Conservation (phyloP, 2,113 vertebrate species). For the Sterna hirundo region DNA sequence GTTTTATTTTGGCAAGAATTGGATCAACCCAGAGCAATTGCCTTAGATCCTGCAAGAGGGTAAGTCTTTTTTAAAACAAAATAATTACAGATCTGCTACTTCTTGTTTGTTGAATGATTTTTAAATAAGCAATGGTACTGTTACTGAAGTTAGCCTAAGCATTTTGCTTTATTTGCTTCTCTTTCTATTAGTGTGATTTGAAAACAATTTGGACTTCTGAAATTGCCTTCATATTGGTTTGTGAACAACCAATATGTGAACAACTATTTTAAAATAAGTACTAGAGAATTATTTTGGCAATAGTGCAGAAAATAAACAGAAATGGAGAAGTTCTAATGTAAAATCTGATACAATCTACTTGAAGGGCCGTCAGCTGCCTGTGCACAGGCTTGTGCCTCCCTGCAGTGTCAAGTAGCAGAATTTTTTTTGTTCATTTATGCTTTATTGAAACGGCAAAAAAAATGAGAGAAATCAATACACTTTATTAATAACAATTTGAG, state of each 20-base stretch:
- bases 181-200: not conserved
- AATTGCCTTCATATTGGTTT: not conserved
- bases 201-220: not conserved
- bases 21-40: slow-evolving; percentile 95
- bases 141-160: not conserved
- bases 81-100: not conserved
- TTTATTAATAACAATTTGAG: not conserved
- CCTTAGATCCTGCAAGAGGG: slow-evolving; percentile 93
- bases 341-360: not conserved
- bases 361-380: not conserved
- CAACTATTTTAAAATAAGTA: not conserved
- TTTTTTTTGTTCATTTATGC: not conserved
- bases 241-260: not conserved
- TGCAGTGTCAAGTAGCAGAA: not conserved
- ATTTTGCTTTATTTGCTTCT: not conserved
- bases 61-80: slow-evolving; percentile 74
- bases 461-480: not conserved
- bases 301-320: not conserved
- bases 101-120: not conserved
- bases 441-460: not conserved
- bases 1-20: slow-evolving; percentile 98
- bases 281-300: not conserved
- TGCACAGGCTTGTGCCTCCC: not conserved
- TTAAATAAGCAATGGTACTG: not conserved
- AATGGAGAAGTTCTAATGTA: not conserved